Base-by-base conservation (phyloP, 2,113 vertebrate genomes). In the Tragelaphus buxtoni region DNA sequence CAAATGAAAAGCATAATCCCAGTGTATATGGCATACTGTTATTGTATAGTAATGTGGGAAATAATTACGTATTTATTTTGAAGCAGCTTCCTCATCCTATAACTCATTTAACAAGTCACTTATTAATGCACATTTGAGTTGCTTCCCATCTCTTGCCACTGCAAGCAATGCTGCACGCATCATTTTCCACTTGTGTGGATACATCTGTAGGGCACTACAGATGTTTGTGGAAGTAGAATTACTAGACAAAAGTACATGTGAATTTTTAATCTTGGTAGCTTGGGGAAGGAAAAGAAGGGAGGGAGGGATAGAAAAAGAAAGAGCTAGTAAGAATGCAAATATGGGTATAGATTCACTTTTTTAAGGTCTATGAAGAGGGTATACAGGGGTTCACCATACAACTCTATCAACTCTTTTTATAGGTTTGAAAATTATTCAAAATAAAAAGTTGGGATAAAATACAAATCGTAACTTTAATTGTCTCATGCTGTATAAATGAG, bases 371-470 rank as follows among this genome's bases (percentile, higher is more conserved):
- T 51, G 72, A 61, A 69, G 85, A 80, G 17, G 45, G 32, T 26
- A 35, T 3, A 58, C 18, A 61, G 17, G 9, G 76, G 6, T 77
- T 58, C 3, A 49, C 79, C 60, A 69, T 20, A 39, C 26, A 72
- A 39, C 18, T 60, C 74, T 47, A 60, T 6, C 47, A 80, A 81
- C 85, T 88, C 28, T 89, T 79, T 79, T n/a, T 58, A 9, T 26
- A 81, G 30, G 51, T 77, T 39, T 94, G 63, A 94, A 90, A 90
- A 92, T 61, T 81, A 82, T 42, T 88, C 58, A 74, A 65, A 96
- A 80, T 90, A 92, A 86, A 93, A 95, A 76, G 5, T 5, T 65
- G 26, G 86, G 4, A n/a, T 45, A 53, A 89, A 91, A 65, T 58
- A 53, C 10, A 86, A 90, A 91, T 56, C 22, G 49, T 45, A 88